Base-by-base conservation (phyloP, 2,113 vertebrate species). In the Dipodomys merriami region DNA sequence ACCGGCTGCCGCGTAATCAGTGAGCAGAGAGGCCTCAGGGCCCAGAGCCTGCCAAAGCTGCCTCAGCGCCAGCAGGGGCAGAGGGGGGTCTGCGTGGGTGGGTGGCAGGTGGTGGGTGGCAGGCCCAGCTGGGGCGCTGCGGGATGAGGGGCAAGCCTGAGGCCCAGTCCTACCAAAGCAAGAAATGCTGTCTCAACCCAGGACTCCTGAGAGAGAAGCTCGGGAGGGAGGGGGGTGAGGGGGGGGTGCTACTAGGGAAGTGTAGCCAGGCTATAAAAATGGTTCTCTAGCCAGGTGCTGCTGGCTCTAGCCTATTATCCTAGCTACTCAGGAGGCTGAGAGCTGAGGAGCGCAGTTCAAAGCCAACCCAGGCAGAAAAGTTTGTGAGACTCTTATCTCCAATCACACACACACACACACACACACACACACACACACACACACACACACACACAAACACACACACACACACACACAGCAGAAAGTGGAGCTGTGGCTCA, bases 51-150 rank as follows among this genome's bases (percentile, higher is more conserved):
- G 95, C 95, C 96, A 95, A 95, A 92, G 94, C 96, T 20, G 25
- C 39, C 7, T 18, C 49, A n/a, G 91, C 65, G 81, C 95, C 96
- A 94, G 96, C 91, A 80, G 92, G 95, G 91, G 83, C 95, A 91
- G 91, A 86, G 88, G 91, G 95, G 94, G 88, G 69, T 86, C 96
- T 93, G 86, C 46, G 91, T 95, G 96, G 96, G 95, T 65, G 91
- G 94, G 93, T 96, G 92, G 91, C 95, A 96, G 96, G 96, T 96
- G 96, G 91, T 74, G 88, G 91, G 94, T 94, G 96, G 96, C 90
- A 85, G 89, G 79, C 94, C 94, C 94, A 96, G 95, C 94, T 96
- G 96, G 96, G 93, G 91, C 73, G 3, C 93, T 44, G 86, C 30
- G 0, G 80, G 95, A 95, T 0, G 13, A 39, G 73, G 83, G 93